Evolutionary conservation across 92 coral and sea anemone genomes (phyloP).

Genomic region (Epizoanthus illoricatus): DNA sequence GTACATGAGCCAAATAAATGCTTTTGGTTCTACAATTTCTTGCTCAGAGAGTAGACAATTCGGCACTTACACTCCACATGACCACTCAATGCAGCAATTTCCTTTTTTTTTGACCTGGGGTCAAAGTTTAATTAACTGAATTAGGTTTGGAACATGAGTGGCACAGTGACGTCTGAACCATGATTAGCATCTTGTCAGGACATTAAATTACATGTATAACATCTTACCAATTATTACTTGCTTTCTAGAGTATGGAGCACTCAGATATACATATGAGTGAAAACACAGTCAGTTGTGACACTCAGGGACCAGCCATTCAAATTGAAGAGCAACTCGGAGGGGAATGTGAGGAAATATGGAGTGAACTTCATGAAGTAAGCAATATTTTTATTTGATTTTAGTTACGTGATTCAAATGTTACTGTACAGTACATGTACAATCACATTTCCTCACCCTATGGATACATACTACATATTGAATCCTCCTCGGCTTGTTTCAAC

Average conservation of each 20-base stretch:
- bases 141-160: neutral
- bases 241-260: constrained; percentile 10
- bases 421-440: neutral
- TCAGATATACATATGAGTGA: neutral
- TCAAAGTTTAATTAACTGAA: too few species aligned
- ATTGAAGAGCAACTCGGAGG: constrained; percentile 35
- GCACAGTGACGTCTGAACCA: neutral
- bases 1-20: too few species aligned
- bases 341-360: constrained; percentile 63
- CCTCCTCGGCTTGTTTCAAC: neutral
- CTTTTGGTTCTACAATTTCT: too few species aligned
- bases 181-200: constrained; percentile 2
- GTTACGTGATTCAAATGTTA: neutral
- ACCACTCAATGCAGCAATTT: too few species aligned
- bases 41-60: too few species aligned
- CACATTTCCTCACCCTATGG: neutral
- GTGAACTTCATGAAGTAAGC: constrained; percentile 48
- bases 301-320: neutral
- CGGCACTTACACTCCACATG: too few species aligned
- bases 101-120: too few species aligned
- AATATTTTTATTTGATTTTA: neutral
- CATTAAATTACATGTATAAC: neutral
- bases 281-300: neutral
- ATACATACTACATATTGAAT: neutral
- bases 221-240: neutral